These are phyloP conservation scores for Hippoglossus hippoglossus DNA, from an alignment of 2,797 vertebrate species.

Conservation along the genomic window DNA sequence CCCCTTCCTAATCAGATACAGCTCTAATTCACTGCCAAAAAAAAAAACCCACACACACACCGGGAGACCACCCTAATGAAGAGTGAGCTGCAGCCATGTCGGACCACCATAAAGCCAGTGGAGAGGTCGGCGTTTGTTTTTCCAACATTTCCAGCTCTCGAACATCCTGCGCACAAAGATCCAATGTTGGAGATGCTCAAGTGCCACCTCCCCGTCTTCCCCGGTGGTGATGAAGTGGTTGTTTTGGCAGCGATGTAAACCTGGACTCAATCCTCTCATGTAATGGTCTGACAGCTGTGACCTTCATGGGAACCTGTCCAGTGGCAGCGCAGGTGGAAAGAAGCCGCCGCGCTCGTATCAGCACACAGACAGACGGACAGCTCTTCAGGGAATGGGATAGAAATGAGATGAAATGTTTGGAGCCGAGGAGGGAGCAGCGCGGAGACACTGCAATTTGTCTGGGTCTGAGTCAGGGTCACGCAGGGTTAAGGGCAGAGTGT, in stretches of 20 bases:
- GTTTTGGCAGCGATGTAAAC: constrained; percentile 63
- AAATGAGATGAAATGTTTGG: constrained; percentile 67
- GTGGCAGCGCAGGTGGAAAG: constrained; percentile 68
- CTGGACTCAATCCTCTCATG: constrained; percentile 59
- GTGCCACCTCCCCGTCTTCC: constrained; percentile 40
- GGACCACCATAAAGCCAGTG: constrained; percentile 29
- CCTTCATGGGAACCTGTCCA: constrained; percentile 72
- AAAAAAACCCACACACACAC: constrained; percentile 16
- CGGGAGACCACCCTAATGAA: constrained; percentile 58
- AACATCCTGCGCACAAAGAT: constrained; percentile 25
- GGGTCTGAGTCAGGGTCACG: constrained; percentile 56
- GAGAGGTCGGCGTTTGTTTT: constrained; percentile 9
- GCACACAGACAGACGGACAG: constrained; percentile 51
- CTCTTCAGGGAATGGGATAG: constrained; percentile 60
- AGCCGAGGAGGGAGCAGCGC: constrained; percentile 54
- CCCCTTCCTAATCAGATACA: constrained; percentile 73
- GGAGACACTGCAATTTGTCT: constrained; percentile 75
- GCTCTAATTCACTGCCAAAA: constrained; percentile 65
- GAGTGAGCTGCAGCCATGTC: constrained; percentile 45
- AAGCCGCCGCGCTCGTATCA: constrained; percentile 48
- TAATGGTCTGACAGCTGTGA: constrained; percentile 74
- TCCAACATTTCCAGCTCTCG: constrained; percentile 36
- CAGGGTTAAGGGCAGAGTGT: constrained; percentile 60
- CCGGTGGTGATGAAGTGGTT: constrained; percentile 54
- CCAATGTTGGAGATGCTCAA: constrained; percentile 30